Evolutionary conservation across 35 echinoderm and acorn worm genomes (phyloP).

Genomic region (Chiridota heheva): DNA sequence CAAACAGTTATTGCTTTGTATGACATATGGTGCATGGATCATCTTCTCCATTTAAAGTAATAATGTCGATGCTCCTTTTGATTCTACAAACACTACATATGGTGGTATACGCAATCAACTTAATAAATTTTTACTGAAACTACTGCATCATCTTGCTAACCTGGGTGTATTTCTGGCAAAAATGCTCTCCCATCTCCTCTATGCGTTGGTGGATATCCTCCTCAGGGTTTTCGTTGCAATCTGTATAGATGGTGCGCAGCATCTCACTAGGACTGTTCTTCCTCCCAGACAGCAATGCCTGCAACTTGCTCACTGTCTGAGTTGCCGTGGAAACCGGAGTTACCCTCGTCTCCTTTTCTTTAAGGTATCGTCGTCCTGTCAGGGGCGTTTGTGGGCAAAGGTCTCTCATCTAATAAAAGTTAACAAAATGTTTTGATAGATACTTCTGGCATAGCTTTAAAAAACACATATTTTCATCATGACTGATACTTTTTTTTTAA

Average conservation of each 20-base stretch:
- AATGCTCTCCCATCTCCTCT: slow-evolving; percentile 81
- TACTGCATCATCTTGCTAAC: too few species aligned
- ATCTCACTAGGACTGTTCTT: slow-evolving; percentile 76
- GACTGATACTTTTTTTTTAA: not conserved
- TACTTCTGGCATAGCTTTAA: not conserved
- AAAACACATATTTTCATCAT: not conserved
- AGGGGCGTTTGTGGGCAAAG: slow-evolving; percentile 82
- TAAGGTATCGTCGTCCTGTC: slow-evolving; percentile 79
- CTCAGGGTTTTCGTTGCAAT: slow-evolving; percentile 67
- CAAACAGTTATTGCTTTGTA: too few species aligned
- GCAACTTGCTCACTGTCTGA: slow-evolving; percentile 88
- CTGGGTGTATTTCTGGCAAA: slow-evolving; percentile 90
- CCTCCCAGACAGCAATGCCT: slow-evolving; percentile 74
- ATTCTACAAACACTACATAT: too few species aligned
- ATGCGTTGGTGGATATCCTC: slow-evolving; percentile 68
- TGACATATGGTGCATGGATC: too few species aligned
- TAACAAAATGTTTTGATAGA: too few species aligned
- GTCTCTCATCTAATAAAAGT: slow-evolving; percentile 41
- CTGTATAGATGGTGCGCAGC: slow-evolving; percentile 53
- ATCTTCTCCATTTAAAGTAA: not conserved
- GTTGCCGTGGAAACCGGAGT: slow-evolving; percentile 97
- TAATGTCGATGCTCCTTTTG: too few species aligned
- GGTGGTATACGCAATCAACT: too few species aligned
- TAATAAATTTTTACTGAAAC: too few species aligned
- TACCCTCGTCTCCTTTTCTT: slow-evolving; percentile 76